A percentile compares a stretch with the other conserved stretches of the same genome.
Evolutionary conservation across 2,888 invertebrate species (phyloP).

Genomic region (Lepidocyrtinus sp.): DNA sequence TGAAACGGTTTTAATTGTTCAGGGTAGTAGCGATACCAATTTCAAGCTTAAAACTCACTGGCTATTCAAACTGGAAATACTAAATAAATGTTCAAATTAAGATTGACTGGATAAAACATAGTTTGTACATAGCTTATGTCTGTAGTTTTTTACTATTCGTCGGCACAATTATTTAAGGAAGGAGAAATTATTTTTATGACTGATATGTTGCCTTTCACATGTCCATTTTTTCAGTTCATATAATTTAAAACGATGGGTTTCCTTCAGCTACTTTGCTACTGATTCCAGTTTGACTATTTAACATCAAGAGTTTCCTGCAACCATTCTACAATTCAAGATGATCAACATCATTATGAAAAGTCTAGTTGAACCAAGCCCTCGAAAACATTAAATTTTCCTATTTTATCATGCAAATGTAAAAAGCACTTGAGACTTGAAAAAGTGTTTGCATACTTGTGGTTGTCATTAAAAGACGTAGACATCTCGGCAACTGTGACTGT

Average conservation of each 20-base stretch:
- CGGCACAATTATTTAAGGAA: too few relatives aligned
- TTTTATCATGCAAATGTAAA: conserved; percentile 18
- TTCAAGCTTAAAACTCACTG: too few relatives aligned
- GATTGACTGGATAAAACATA: too few relatives aligned
- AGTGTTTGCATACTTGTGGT: conserved; percentile 5
- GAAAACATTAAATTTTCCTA: conserved; percentile 21
- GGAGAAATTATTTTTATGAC: conserved; percentile 15
- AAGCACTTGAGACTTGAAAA: conserved; percentile 29
- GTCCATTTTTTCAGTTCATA: too few relatives aligned
- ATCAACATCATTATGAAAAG: conserved; percentile 11
- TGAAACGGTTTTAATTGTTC: too few relatives aligned
- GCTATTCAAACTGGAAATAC: too few relatives aligned
- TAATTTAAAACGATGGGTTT: too few relatives aligned
- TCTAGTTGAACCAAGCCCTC: conserved; percentile 31
- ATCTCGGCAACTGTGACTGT: conserved; percentile 34
- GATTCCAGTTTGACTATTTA: not conserved
- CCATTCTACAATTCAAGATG: not conserved
- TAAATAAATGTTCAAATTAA: too few relatives aligned
- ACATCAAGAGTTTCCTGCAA: not conserved
- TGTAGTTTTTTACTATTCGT: too few relatives aligned
- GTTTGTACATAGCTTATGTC: too few relatives aligned
- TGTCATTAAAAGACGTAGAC: too few relatives aligned
- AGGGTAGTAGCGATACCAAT: too few relatives aligned
- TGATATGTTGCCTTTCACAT: conserved; percentile 24
- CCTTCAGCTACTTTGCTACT: conserved; percentile 19